These are phyloP conservation scores for Bradypodion pumilum DNA, from an alignment of 2,797 vertebrate species.

Conservation along the genomic window DNA sequence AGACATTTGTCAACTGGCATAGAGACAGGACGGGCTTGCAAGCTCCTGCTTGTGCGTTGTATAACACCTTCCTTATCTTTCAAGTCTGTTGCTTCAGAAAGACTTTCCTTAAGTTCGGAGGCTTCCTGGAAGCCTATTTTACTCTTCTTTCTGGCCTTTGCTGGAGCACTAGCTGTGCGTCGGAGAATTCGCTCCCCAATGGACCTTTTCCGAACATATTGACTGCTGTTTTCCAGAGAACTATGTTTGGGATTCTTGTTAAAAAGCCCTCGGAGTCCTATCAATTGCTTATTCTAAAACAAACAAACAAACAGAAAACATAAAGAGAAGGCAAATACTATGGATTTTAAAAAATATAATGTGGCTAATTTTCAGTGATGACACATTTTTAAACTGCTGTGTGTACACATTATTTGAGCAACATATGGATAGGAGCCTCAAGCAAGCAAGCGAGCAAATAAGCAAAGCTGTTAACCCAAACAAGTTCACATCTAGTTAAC, in stretches of 20 bases:
- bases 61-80: slow-evolving; percentile 71
- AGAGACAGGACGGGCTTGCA: slow-evolving; percentile 86
- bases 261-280: slow-evolving; percentile 93
- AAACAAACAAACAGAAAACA: slow-evolving; percentile 38
- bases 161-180: slow-evolving; percentile 93
- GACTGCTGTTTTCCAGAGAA: slow-evolving; percentile 78
- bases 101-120: slow-evolving; percentile 73
- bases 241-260: slow-evolving; percentile 84
- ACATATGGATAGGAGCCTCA: slow-evolving; percentile 14
- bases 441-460: slow-evolving; percentile 48
- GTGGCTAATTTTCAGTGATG: accelerated
- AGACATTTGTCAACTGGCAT: slow-evolving; percentile 92
- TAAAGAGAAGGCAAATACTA: slow-evolving; percentile 7
- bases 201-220: slow-evolving; percentile 85
- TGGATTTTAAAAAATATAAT: slow-evolving; percentile 4
- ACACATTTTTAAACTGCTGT: not conserved
- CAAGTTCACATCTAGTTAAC: slow-evolving; percentile 49
- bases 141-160: slow-evolving; percentile 94
- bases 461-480: slow-evolving; percentile 49
- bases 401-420: not conserved
- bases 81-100: slow-evolving; percentile 57
- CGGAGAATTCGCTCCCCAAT: slow-evolving; percentile 91
- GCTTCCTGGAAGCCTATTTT: slow-evolving; percentile 88
- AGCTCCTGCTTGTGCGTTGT: slow-evolving; percentile 70
- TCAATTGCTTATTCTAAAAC: slow-evolving; percentile 87